Evolutionary conservation across 2,113 vertebrate genomes (phyloP).

Genomic region (Mus musculus): GRCm39 chr2:134480001-134480500

Average conservation of each 20-base stretch:
- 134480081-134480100: background rate
- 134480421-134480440: constrained; percentile 28
- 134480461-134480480: background rate
- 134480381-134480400: background rate
- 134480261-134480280: background rate
- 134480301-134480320: background rate
- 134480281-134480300: background rate
- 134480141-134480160: too few relatives aligned
- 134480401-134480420: background rate
- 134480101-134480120: background rate
- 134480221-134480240: background rate
- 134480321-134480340: background rate
- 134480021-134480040: too few relatives aligned
- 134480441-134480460: background rate
- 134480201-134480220: constrained; percentile 12
- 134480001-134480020: too few relatives aligned
- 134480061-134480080: background rate
- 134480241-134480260: background rate
- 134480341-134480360: constrained; percentile 26
- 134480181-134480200: background rate
- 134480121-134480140: too few relatives aligned
- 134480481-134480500: constrained; percentile 32
- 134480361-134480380: constrained; percentile 29
- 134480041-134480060: too few relatives aligned
- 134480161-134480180: background rate